Base-by-base conservation (phyloP, 1,140 invertebrate genomes). In the Archivesica marissinica region DNA sequence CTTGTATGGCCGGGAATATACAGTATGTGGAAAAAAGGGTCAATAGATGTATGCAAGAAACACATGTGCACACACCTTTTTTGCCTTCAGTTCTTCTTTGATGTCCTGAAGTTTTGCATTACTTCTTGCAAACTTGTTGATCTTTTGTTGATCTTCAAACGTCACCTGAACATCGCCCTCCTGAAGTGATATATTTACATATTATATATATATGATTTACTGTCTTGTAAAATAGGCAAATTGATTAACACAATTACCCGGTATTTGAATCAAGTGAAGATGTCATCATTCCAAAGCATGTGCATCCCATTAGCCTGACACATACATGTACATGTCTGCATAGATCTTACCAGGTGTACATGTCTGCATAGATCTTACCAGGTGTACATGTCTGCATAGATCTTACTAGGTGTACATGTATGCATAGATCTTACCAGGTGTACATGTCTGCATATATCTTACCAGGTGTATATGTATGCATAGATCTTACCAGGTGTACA, bases 81-180 rank as follows among this genome's bases (percentile, higher is more conserved):
- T 98, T 17, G 95, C 91, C 94, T 97, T 97, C n/a, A 99, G 93
- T 93, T 99, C 97, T 86, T 98, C 97, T 93, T 98, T 98, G 11
- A 97, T 94, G 92, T 99, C 98, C 91, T 98, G 97, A 87, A 98
- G 95, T 52, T 91, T 91, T 93, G 97, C 97, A 95, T 99, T 99
- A 77, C 97, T 96, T 85, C 97, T 95, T 3, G 99, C 98, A 95
- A 99, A 99, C 93, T 97, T 97, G 93, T 99, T 99, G 85, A 99
- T 99, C 95, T 98, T 98, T 91, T 98, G 97, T 94, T 99, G 99
- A 95, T 99, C 98, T 94, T 99, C 98, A 92, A 96, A 98, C 4
- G 98, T 98, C 87, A 99, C 98, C 92, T 98, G 97, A 78, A 98
- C 97, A 95, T 99, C 98, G 75, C 96, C 96, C 90, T 98, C 97